Evolutionary conservation across 2,888 invertebrate species (phyloP), one percentile per base, ranked within the genome.

Genomic region (Prosopocoilus inquinatus): DNA sequence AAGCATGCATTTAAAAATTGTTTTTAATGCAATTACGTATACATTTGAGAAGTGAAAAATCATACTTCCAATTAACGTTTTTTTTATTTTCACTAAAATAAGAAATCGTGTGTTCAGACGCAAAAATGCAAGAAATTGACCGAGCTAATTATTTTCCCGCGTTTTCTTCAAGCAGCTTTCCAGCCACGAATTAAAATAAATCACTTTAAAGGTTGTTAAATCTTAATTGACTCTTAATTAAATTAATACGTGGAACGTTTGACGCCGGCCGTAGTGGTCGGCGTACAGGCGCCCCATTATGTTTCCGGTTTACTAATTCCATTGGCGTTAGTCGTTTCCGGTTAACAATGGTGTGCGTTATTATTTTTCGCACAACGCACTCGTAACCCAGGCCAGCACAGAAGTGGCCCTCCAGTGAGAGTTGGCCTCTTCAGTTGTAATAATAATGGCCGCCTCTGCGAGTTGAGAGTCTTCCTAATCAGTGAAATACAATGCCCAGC

Each of bases 381-480:
- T 63, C 55, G 57, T 53, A 64, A 69, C 60, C 64, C 72, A 62
- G 69, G 66, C 68, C 69, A 64, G 65, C 60, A 60, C 57, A 64
- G 63, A 64, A 70, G 70, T 66, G 68, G 66, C 67, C 63, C 72
- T 71, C 66, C 64, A 70, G 59, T 41, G 65, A 65, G 66, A 70
- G 70, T 66, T 68, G 66, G 67, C 65, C 67, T 68, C 70, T 70
- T 64, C 69, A 70, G 62, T 54, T 63, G 61, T 59, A 68, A 70
- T 68, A 28, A 28, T 28, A 70, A 70, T 68, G 63, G 64, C 64
- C 63, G 66, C 66, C 64, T 62, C 62, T 61, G 59, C 56, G 59
- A 60, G 60, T 64, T 61, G 60, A 67, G 68, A 59, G 66, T 65
- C 64, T 65, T 67, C 67, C 66, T 67, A 67, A 67, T 67, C 66